These are phyloP conservation scores for Apolygus lucorum DNA, from an alignment of 1,140 invertebrate species.

Conservation along the genomic window DNA sequence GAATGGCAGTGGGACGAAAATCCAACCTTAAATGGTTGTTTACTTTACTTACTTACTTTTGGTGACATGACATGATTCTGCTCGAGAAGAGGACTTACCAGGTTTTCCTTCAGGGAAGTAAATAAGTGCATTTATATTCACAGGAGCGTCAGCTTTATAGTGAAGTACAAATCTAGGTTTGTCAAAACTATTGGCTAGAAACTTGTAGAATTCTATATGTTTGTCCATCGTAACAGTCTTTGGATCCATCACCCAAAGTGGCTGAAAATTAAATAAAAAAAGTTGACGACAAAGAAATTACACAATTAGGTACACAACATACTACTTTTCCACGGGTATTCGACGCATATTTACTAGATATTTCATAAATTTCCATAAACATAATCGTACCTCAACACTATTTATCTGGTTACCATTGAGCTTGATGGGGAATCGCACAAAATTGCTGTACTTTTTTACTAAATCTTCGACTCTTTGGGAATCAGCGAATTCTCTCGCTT, in stretches of 20 bases:
- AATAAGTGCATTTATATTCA: constrained; percentile 81
- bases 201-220: constrained; percentile 86
- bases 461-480: constrained; percentile 73
- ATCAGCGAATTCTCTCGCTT: constrained; percentile 80
- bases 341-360: too few species aligned
- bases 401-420: constrained; percentile 83
- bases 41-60: too few species aligned
- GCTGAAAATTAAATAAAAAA: constrained; percentile 46
- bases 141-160: constrained; percentile 75
- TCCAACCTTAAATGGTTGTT: too few species aligned
- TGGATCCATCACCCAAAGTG: constrained; percentile 86
- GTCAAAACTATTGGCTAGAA: constrained; percentile 75
- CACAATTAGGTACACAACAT: too few species aligned
- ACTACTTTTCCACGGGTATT: too few species aligned
- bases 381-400: constrained; percentile 57
- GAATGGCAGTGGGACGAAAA: too few species aligned
- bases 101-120: constrained; percentile 90
- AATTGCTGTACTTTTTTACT: constrained; percentile 95
- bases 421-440: constrained; percentile 85
- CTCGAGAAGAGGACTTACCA: too few species aligned
- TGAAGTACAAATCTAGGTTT: constrained; percentile 73
- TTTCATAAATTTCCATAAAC: too few species aligned
- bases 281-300: too few species aligned
- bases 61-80: too few species aligned
- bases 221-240: constrained; percentile 77